Evolutionary conservation across 2,888 invertebrate genomes (phyloP).

Genomic region (Drosophila antonietae): DNA sequence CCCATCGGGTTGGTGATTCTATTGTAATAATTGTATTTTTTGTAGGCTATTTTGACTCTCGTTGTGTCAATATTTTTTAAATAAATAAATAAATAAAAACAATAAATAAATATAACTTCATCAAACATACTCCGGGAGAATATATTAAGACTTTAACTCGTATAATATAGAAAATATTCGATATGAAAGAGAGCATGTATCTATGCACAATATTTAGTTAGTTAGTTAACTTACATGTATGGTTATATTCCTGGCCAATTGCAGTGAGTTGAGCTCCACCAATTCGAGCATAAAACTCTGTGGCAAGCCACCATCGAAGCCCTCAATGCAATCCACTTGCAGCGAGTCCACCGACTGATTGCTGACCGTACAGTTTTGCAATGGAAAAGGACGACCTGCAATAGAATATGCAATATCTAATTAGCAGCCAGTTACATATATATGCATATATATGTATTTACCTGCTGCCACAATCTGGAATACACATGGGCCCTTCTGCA

Average conservation of each 20-base stretch:
- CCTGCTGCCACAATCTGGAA: constrained; percentile 95
- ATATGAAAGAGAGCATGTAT: too few relatives aligned
- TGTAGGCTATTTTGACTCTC: too few relatives aligned
- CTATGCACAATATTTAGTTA: neutral
- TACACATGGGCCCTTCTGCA: constrained; percentile 93
- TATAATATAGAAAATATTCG: too few relatives aligned
- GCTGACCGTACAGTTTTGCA: constrained; percentile 94
- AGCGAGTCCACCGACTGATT: constrained; percentile 94
- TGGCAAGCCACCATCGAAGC: constrained; percentile 94
- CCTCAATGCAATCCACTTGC: constrained; percentile 94
- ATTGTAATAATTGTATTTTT: too few relatives aligned
- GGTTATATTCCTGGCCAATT: constrained; percentile 84
- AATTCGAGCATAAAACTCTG: constrained; percentile 94
- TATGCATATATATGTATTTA: constrained; percentile 79
- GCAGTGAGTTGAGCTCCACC: constrained; percentile 89
- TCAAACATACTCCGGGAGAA: too few relatives aligned
- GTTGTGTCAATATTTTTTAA: too few relatives aligned
- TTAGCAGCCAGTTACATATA: neutral
- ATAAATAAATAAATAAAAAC: too few relatives aligned
- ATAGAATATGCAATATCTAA: neutral
- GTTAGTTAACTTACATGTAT: constrained; percentile 78
- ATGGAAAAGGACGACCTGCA: constrained; percentile 93
- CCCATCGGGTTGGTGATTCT: too few relatives aligned
- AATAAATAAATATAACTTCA: too few relatives aligned
- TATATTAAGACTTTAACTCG: too few relatives aligned